These are phyloP conservation scores for Cheilosia vernalis DNA, from an alignment of 2,888 invertebrate genomes.

Conservation along the genomic window DNA sequence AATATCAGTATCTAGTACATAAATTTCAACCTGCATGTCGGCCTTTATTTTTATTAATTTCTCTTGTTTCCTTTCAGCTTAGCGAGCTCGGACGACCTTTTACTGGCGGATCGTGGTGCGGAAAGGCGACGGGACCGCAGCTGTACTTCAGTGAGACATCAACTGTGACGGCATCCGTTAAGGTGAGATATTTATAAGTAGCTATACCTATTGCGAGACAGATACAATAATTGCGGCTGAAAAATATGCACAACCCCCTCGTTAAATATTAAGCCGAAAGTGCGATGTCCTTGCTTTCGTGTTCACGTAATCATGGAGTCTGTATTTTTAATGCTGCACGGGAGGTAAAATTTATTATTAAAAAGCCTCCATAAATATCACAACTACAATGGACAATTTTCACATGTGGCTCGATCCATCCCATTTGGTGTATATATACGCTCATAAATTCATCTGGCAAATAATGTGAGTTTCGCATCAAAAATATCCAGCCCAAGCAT, in stretches of 20 bases:
- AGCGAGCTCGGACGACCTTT: constrained; percentile 94
- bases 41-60: constrained; percentile 26
- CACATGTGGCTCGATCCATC: constrained; percentile 19
- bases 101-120: constrained; percentile 96
- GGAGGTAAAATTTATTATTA: constrained; percentile 49
- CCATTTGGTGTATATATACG: constrained; percentile 29
- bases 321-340: constrained; percentile 41
- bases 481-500: constrained; percentile 17
- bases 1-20: no score
- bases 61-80: constrained; percentile 84
- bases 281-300: constrained; percentile 31
- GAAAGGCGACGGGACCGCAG: constrained; percentile 90
- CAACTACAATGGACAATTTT: constrained; percentile 45
- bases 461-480: constrained; percentile 52
- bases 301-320: constrained; percentile 35
- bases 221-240: constrained; percentile 71
- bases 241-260: constrained; percentile 32
- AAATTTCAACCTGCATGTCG: constrained; percentile 6
- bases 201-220: not conserved
- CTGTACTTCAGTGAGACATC: constrained; percentile 95
- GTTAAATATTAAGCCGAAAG: constrained; percentile 45
- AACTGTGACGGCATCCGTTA: constrained; percentile 93
- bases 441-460: constrained; percentile 50
- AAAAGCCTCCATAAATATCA: constrained; percentile 58
- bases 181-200: constrained; percentile 83